A percentile compares a stretch with the other conserved stretches of the same genome.
Evolutionary conservation across 2,888 invertebrate species (phyloP).

Genomic region (Crematogaster levior): DNA sequence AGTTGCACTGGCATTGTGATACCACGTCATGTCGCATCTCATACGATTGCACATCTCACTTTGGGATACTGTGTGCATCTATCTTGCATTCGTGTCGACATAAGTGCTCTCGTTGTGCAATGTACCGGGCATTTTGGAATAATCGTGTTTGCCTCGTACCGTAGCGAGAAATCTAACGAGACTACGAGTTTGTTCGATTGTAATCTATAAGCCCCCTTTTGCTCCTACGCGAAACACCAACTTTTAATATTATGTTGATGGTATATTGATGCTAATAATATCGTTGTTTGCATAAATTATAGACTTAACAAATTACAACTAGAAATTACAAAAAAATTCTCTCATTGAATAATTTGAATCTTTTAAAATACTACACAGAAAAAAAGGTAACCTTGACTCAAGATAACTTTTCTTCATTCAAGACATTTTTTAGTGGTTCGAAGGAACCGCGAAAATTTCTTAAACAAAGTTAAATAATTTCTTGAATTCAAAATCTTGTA

Average conservation of each 20-base stretch:
- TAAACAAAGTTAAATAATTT: too few relatives aligned
- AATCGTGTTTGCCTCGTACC: neutral
- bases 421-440: too few relatives aligned
- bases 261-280: neutral
- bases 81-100: constrained; percentile 19
- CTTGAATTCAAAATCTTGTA: too few relatives aligned
- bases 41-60: constrained; percentile 18
- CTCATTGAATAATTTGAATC: neutral
- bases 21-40: neutral
- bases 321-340: too few relatives aligned
- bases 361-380: neutral
- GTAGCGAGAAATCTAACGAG: constrained; percentile 36
- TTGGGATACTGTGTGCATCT: constrained; percentile 5
- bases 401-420: too few relatives aligned
- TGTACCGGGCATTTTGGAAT: constrained; percentile 1
- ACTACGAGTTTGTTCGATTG: neutral
- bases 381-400: too few relatives aligned
- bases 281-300: neutral
- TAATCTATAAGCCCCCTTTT: constrained; percentile 14
- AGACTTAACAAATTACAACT: neutral
- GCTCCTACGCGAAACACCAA: neutral
- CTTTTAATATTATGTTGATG: neutral
- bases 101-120: constrained; percentile 35
- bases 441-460: too few relatives aligned
- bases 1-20: constrained; percentile 19